Evolutionary conservation across 1,140 invertebrate species (phyloP).

Genomic region (Popillia japonica): DNA sequence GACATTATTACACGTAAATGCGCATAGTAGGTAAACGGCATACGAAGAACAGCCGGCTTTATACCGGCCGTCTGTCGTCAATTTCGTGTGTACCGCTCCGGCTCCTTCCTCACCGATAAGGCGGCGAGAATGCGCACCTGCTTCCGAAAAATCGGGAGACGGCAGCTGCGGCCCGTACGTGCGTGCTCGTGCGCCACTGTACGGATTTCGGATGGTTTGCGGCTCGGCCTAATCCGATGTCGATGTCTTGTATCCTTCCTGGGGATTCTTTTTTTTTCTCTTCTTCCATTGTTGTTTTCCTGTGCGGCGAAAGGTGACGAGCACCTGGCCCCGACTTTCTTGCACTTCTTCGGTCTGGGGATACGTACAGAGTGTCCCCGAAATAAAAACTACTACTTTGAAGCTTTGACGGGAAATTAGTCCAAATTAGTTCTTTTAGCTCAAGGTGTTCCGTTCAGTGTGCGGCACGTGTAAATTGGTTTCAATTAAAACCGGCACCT

Average conservation of each 20-base stretch:
- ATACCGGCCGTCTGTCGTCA: constrained; percentile 7
- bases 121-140: constrained; percentile 24
- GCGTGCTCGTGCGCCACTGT: neutral
- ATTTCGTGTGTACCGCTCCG: neutral
- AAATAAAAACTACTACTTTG: no score
- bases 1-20: neutral
- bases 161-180: constrained; percentile 15
- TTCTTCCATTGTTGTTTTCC: neutral
- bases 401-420: no score
- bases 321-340: neutral
- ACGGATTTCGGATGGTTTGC: constrained; percentile 24
- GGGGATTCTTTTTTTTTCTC: neutral
- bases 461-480: no score
- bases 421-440: no score
- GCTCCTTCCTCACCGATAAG: neutral
- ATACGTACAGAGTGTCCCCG: no score
- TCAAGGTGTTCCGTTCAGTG: no score
- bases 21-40: neutral
- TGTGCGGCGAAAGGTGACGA: neutral
- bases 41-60: neutral
- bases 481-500: no score
- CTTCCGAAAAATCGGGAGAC: constrained; percentile 29
- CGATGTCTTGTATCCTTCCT: neutral
- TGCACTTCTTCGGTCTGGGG: no score
- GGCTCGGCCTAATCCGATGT: neutral